These are phyloP conservation scores for Chaetura pelagica DNA, from an alignment of 2,113 vertebrate species.

Conservation along the genomic window DNA sequence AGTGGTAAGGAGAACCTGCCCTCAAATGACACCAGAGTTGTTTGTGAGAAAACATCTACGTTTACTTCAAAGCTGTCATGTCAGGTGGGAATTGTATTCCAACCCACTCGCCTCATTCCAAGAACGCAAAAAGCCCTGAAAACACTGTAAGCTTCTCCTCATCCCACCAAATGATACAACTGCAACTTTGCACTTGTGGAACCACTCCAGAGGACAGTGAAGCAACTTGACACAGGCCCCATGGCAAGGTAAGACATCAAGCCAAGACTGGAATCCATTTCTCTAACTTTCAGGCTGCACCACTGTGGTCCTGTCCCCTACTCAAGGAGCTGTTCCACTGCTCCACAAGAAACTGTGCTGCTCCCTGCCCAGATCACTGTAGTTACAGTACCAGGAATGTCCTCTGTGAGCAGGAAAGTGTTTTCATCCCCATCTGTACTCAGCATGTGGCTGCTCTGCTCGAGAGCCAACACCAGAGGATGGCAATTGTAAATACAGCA, in stretches of 20 bases:
- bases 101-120: background rate
- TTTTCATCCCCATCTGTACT: background rate
- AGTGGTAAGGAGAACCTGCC: background rate
- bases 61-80: background rate
- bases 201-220: background rate
- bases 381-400: background rate
- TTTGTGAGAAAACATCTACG: background rate
- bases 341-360: too few relatives aligned
- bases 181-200: background rate
- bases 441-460: background rate
- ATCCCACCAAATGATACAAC: background rate
- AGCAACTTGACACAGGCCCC: too few relatives aligned
- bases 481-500: background rate
- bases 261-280: background rate
- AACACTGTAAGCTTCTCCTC: background rate
- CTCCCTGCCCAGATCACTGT: background rate
- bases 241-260: rapidly evolving
- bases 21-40: background rate
- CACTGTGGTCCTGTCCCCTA: background rate
- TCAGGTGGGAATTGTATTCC: background rate
- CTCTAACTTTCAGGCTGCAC: background rate
- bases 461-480: background rate
- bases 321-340: background rate
- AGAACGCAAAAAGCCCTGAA: background rate
- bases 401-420: background rate